Evolutionary conservation across 2,113 vertebrate genomes (phyloP).

Genomic region (Alaudala cheleensis): DNA sequence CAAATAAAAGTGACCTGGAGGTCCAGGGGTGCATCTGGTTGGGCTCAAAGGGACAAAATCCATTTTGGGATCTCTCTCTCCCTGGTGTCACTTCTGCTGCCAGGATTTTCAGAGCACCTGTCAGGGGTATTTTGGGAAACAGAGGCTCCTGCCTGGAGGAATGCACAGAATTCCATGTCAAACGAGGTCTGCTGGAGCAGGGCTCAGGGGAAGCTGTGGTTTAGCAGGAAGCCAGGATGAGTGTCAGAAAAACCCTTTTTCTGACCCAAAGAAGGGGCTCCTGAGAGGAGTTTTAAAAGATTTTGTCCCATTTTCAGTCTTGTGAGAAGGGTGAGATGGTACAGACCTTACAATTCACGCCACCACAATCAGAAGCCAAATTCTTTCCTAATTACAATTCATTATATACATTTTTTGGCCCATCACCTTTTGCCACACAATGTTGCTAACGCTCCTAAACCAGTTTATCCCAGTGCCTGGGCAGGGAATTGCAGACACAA

Average conservation of each 20-base stretch:
- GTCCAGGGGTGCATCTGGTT: neutral
- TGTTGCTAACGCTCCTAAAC: too few species aligned
- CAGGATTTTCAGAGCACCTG: slow-evolving; percentile 30
- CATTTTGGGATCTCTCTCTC: neutral
- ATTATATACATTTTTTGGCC: too few species aligned
- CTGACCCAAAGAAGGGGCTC: too few species aligned
- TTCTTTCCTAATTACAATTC: too few species aligned
- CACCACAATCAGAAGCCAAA: too few species aligned
- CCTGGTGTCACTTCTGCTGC: neutral
- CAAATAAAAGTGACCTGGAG: neutral
- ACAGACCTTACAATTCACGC: too few species aligned
- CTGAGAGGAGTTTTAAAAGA: too few species aligned
- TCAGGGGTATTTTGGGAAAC: slow-evolving; percentile 30
- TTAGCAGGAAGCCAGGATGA: neutral
- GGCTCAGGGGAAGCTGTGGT: neutral
- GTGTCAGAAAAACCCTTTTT: too few species aligned
- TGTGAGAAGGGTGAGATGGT: too few species aligned
- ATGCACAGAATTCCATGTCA: neutral
- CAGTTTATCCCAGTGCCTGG: neutral
- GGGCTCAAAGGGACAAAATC: neutral
- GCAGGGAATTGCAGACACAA: neutral
- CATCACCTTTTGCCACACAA: too few species aligned
- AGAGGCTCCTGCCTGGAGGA: neutral
- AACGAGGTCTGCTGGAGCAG: neutral
- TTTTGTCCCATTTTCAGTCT: too few species aligned